Evolutionary conservation across 1,140 invertebrate genomes (phyloP).

Genomic region (Agraylea sexmaculata): DNA sequence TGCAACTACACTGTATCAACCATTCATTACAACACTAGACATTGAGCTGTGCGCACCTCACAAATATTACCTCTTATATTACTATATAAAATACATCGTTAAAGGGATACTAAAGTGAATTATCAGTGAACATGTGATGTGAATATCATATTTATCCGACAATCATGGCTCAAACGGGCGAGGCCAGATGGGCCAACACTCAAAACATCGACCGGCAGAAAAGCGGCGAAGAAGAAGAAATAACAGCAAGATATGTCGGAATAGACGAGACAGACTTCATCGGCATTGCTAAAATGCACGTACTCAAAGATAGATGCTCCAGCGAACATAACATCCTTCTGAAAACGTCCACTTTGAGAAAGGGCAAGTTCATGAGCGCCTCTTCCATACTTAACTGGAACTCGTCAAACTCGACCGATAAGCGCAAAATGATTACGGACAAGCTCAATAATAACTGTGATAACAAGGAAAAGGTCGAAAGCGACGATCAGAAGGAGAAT

Average conservation of each 20-base stretch:
- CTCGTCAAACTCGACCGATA: slow-evolving; percentile 19
- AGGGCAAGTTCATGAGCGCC: slow-evolving; percentile 25
- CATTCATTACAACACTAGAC: no score
- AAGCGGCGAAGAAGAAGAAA: slow-evolving; percentile 35
- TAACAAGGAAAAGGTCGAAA: slow-evolving; percentile 19
- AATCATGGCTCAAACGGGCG: background rate
- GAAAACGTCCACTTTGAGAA: slow-evolving; percentile 32
- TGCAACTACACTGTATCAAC: no score
- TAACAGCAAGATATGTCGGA: slow-evolving; percentile 35
- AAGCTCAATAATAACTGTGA: slow-evolving; percentile 32
- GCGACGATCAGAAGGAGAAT: background rate
- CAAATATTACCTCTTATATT: no score
- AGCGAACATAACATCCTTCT: slow-evolving; percentile 38
- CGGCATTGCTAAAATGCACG: slow-evolving; percentile 36
- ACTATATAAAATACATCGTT: no score
- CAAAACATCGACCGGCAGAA: slow-evolving; percentile 3
- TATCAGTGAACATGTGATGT: no score
- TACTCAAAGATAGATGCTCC: slow-evolving; percentile 37
- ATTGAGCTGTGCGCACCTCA: no score
- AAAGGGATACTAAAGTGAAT: no score
- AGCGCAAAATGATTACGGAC: slow-evolving; percentile 21
- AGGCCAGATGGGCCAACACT: slow-evolving; percentile 2
- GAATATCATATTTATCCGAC: no score
- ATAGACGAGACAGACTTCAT: slow-evolving; percentile 34
- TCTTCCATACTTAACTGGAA: slow-evolving; percentile 29